Percentiles rank a stretch among this genome's conserved stretches.
phyloP scores from a whole-genome alignment of 2,797 vertebrate genomes.

The Trachops cirrhosus region DNA sequence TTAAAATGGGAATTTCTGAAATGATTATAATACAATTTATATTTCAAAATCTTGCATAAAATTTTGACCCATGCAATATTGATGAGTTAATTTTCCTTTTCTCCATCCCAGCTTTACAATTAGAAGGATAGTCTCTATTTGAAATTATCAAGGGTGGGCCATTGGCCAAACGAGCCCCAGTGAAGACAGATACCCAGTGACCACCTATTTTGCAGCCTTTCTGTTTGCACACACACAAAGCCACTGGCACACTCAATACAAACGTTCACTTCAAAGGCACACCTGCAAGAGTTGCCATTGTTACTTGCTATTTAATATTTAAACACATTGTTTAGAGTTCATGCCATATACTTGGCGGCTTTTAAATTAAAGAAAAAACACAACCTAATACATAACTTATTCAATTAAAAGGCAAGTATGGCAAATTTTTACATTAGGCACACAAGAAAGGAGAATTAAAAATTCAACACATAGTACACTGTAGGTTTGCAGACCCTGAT shows the following conservation, averaged over 20 bases:
- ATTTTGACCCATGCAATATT: conserved; percentile 71
- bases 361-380: conserved; percentile 27
- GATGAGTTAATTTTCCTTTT: conserved; percentile 71
- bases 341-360: not conserved
- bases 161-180: not conserved
- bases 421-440: not conserved
- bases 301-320: conserved; percentile 59
- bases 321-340: conserved; percentile 57
- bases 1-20: conserved; percentile 72
- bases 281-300: conserved; percentile 21
- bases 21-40: conserved; percentile 62
- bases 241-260: not conserved
- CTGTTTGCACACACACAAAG: not conserved
- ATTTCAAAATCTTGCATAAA: conserved; percentile 60
- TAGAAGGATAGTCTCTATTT: conserved; percentile 31
- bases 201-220: not conserved
- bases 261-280: conserved; percentile 50
- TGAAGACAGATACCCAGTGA: not conserved
- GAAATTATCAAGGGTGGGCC: not conserved
- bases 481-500: not conserved
- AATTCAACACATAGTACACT: not conserved
- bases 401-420: not conserved
- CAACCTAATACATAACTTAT: not conserved
- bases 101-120: conserved; percentile 25
- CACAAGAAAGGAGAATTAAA: not conserved